These are phyloP conservation scores for Microctonus hyperodae DNA, from an alignment of 2,888 invertebrate genomes.

Conservation along the genomic window DNA sequence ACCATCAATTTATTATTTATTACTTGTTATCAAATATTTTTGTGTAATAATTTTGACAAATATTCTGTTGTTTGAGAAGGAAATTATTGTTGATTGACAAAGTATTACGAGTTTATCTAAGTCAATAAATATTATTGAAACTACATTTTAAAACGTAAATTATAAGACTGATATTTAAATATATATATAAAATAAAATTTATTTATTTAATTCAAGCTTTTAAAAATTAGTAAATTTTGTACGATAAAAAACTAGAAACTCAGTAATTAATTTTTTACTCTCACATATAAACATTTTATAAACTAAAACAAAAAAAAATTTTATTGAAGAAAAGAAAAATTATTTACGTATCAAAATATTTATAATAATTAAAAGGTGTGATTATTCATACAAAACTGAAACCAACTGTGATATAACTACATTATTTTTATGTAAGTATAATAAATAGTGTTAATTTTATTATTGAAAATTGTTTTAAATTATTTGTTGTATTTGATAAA, in stretches of 20 bases:
- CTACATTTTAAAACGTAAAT: background rate
- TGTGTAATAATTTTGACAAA: background rate
- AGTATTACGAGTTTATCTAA: conserved; percentile 14
- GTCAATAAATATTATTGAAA: conserved; percentile 2
- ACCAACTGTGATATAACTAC: background rate
- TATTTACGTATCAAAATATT: no score
- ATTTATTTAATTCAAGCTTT: background rate
- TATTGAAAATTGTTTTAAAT: background rate
- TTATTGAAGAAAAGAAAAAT: background rate
- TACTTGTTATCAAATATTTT: no score
- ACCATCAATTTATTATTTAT: background rate
- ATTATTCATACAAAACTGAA: background rate
- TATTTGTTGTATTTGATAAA: no score
- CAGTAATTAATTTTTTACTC: no score
- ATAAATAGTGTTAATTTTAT: background rate
- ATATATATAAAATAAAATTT: background rate
- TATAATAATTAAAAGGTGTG: background rate
- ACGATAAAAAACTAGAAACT: no score
- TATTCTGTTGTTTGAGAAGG: background rate
- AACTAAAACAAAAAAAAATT: no score
- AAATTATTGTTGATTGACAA: background rate
- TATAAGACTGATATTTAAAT: conserved; percentile 5
- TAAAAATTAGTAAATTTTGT: background rate
- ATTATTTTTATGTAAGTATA: background rate
- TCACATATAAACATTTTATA: no score